Conservation (phyloP, 2,888 invertebrate genomes). For the Erynnis tages region DNA sequence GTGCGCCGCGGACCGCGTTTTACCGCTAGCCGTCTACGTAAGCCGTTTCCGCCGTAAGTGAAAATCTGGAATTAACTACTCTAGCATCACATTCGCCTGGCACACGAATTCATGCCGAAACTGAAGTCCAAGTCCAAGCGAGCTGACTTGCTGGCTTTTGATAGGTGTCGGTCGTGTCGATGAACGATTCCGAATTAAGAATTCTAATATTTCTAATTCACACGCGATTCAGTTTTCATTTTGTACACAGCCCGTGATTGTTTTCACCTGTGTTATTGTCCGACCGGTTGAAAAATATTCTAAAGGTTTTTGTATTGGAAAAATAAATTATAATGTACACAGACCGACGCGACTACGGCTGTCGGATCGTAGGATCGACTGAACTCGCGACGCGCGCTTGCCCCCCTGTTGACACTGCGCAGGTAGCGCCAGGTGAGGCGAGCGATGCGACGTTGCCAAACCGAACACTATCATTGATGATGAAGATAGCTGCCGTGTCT, state of each 20-base stretch:
- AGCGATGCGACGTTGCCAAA: conserved; percentile 75
- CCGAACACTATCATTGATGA: conserved; percentile 78
- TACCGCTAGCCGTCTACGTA: conserved; percentile 78
- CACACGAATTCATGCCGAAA: conserved; percentile 52
- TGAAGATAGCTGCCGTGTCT: conserved; percentile 66
- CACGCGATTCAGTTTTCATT: conserved; percentile 33
- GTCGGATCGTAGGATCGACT: conserved; percentile 70
- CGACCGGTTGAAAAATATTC: conserved; percentile 16
- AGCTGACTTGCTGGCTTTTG: conserved; percentile 39
- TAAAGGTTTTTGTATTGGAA: conserved; percentile 40
- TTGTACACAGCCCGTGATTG: conserved; percentile 28
- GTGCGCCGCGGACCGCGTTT: conserved; percentile 72
- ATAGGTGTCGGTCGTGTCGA: conserved; percentile 52
- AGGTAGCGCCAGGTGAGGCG: conserved; percentile 74
- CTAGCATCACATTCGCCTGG: conserved; percentile 59
- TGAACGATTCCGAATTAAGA: conserved; percentile 49
- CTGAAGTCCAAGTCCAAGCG: too few relatives aligned
- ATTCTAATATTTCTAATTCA: conserved; percentile 39
- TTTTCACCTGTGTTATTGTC: conserved; percentile 42
- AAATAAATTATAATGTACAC: conserved; percentile 47
- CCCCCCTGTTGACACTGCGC: conserved; percentile 78
- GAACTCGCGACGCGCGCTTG: conserved; percentile 47
- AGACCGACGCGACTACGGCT: conserved; percentile 60
- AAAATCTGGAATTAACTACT: conserved; percentile 73
- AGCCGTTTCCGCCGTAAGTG: conserved; percentile 76